Conservation (phyloP, 2,888 invertebrate genomes). For the Sarcophaga rosellei region DNA sequence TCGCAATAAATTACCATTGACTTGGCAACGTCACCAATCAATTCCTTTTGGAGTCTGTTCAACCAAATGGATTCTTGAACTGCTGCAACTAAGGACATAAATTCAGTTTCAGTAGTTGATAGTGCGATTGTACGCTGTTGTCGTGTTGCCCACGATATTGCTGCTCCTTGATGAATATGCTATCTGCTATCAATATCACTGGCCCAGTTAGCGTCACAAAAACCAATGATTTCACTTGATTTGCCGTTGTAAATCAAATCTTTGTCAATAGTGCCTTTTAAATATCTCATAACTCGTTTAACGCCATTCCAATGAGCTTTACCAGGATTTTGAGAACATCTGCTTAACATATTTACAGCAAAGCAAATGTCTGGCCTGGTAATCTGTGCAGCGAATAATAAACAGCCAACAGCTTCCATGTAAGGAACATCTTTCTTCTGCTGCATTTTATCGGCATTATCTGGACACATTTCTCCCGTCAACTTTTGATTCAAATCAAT, state of each 20-base stretch:
- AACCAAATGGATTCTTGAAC: conserved; percentile 35
- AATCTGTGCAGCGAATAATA: conserved; percentile 61
- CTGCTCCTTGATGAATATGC: not conserved
- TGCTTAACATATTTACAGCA: conserved; percentile 1
- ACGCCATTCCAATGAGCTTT: no score
- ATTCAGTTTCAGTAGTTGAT: conserved; percentile 25
- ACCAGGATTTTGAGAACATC: conserved; percentile 47
- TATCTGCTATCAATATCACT: no score
- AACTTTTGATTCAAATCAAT: no score
- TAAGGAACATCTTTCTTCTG: conserved; percentile 49
- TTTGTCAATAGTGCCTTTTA: no score
- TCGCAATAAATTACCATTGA: conserved; percentile 33
- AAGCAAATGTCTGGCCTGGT: conserved; percentile 35
- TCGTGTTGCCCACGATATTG: not conserved
- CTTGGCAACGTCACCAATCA: not conserved
- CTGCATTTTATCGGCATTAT: no score
- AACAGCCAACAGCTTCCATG: conserved; percentile 57
- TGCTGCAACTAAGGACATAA: conserved; percentile 21
- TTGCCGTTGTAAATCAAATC: no score
- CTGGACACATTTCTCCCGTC: no score
- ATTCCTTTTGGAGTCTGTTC: conserved; percentile 19
- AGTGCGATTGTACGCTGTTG: conserved; percentile 4
- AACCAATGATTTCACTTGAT: no score
- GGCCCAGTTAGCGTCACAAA: no score
- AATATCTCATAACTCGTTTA: no score